Conservation (phyloP, 2,113 vertebrate genomes). For the Heterotilapia buettikoferi region DNA sequence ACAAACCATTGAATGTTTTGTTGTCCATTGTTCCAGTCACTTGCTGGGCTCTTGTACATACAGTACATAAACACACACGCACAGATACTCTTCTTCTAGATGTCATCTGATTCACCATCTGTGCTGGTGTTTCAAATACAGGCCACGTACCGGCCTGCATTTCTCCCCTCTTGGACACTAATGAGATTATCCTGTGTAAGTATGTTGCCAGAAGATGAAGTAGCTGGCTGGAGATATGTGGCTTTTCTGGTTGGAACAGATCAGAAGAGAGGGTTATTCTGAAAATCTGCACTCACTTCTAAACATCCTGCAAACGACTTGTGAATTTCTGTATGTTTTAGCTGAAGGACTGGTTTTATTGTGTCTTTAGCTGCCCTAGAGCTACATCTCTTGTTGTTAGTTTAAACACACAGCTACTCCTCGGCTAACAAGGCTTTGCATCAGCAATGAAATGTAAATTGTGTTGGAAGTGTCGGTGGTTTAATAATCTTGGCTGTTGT, state of each 20-base stretch:
- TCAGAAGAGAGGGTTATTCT: not conserved
- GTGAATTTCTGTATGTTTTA: not conserved
- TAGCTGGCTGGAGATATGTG: not conserved
- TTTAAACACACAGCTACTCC: not conserved
- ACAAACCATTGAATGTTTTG: constrained; percentile 63
- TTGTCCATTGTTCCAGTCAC: constrained; percentile 49
- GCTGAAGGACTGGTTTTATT: not conserved
- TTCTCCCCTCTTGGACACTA: constrained; percentile 48
- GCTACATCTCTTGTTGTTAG: not conserved
- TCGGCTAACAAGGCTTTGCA: not conserved
- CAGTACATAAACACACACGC: constrained; percentile 18
- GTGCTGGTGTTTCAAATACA: constrained; percentile 53
- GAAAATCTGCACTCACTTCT: not conserved
- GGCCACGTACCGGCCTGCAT: constrained; percentile 13
- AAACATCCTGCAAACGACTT: not conserved
- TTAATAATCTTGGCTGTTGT: not conserved
- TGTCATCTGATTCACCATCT: constrained; percentile 70
- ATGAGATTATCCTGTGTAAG: constrained; percentile 72
- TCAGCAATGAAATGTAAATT: not conserved
- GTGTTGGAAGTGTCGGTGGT: not conserved
- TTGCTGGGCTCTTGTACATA: constrained; percentile 26
- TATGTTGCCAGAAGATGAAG: constrained; percentile 24
- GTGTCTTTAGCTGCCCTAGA: not conserved
- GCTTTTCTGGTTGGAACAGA: not conserved
- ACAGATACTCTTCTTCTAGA: not conserved